These are phyloP conservation scores for Emydocephalus ijimae DNA, from an alignment of 2,113 vertebrate genomes.

Conservation along the genomic window DNA sequence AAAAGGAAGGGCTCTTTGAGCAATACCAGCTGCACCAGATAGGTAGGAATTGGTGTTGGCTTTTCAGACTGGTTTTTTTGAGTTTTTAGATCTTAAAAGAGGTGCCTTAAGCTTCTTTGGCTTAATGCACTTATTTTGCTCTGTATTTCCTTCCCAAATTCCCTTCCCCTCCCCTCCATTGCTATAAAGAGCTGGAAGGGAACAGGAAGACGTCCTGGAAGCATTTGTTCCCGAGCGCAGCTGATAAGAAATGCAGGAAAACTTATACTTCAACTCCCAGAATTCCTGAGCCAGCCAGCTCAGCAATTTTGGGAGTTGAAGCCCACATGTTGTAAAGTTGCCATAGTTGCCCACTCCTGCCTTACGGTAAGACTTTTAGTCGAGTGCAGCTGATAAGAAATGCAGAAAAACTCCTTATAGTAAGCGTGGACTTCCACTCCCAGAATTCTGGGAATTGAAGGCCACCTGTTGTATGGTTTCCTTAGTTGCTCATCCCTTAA, in stretches of 20 bases:
- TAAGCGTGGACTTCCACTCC: neutral
- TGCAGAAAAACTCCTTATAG: neutral
- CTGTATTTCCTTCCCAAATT: neutral
- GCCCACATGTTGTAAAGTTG: neutral
- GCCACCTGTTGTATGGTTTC: neutral
- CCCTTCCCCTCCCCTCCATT: fast-evolving
- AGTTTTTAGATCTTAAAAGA: neutral
- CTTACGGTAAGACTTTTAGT: neutral
- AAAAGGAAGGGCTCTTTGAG: neutral
- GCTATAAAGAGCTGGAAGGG: neutral
- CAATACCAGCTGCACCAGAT: neutral
- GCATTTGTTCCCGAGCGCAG: too few relatives aligned
- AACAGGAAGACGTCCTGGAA: too few relatives aligned
- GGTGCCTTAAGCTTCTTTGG: neutral
- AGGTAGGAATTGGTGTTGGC: neutral
- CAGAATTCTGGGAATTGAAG: neutral
- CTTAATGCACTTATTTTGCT: neutral
- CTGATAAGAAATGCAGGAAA: neutral
- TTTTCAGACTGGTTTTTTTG: neutral
- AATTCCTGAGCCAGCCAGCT: neutral
- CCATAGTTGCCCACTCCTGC: neutral
- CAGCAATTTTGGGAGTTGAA: neutral
- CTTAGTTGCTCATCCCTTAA: neutral
- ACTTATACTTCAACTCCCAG: neutral
- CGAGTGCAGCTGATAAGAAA: neutral